Evolutionary conservation across 2,113 vertebrate genomes (phyloP).

Genomic region (Callithrix jacchus): DNA sequence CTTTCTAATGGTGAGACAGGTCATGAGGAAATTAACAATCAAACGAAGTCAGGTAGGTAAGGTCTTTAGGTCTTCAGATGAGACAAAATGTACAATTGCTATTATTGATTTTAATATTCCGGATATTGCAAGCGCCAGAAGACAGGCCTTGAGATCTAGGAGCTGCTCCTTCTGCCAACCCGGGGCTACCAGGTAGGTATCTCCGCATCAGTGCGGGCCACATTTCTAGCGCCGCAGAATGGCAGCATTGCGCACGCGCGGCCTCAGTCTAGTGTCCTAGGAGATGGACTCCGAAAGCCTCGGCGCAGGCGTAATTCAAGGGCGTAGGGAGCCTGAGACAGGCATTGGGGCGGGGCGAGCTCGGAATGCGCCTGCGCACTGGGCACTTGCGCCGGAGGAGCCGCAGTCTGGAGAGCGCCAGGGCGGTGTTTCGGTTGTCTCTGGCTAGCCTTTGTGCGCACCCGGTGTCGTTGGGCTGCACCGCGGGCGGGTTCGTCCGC

Average conservation of each 20-base stretch:
- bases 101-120: neutral
- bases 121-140: neutral
- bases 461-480: neutral
- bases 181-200: neutral
- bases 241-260: constrained; percentile 49
- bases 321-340: neutral
- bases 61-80: neutral
- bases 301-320: constrained; percentile 50
- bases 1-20: neutral
- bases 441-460: neutral
- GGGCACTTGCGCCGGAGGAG: neutral
- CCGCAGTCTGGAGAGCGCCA: constrained; percentile 32
- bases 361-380: constrained; percentile 52
- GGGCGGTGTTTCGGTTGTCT: neutral
- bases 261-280: constrained; percentile 15
- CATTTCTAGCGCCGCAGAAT: fast-evolving
- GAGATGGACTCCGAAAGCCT: neutral
- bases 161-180: fast-evolving
- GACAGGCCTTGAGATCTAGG: neutral
- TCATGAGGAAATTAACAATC: neutral
- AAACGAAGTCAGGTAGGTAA: neutral
- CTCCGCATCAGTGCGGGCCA: fast-evolving
- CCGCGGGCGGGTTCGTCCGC: neutral
- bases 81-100: neutral
- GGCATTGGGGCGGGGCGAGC: constrained; percentile 56